Base-by-base conservation (phyloP, 1,140 invertebrate genomes). In the Trissolcus basalis region DNA sequence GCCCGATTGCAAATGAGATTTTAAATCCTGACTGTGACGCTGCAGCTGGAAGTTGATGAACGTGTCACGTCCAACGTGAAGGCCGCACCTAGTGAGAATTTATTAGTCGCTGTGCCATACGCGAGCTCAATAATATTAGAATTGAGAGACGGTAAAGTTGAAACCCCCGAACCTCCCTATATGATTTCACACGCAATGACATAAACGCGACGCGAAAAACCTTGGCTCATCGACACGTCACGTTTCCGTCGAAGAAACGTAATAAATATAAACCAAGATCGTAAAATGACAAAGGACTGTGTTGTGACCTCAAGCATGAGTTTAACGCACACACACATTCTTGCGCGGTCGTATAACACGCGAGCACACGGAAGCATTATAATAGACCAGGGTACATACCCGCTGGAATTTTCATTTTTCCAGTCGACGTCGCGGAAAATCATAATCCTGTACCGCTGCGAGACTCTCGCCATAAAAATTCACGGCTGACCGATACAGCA, bases 381-480 rank as follows among this genome's bases (percentile, higher is more conserved):
- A 83, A 83, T 82, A 79, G 81, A 80, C 63, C 76, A 47, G 45
- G 43, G n/a, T 33, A 72, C 56, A 77, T 77, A 71, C 77, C 65
- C 54, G 67, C 59, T 74, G 75, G 80, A 84, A 84, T 84, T 83
- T 83, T 83, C 81, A 84, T 84, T 83, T 81, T 84, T 84, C 81
- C 78, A 78, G 79, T 84, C 80, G 82, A 82, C 75, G 80, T 83
- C 70, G 63, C 47, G 75, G 82, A 82, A 81, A 81, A 83, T 83
- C 81, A 80, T 81, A 80, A 82, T 70, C 64, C 64, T 55, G 73
- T 51, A 63, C 61, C 41, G 32, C 39, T 27, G 19, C 19, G 19
- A 27, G 55, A 54, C 13, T 12, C 39, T 49, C 56, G 72, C 53
- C 61, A 50, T 75, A 67, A 55, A 64, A 80, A 77, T 77, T 51